A percentile compares a stretch with the other conserved stretches of the same genome.
These are phyloP conservation scores for Elysia crispata DNA, from an alignment of 2,888 invertebrate species.

Conservation along the genomic window DNA sequence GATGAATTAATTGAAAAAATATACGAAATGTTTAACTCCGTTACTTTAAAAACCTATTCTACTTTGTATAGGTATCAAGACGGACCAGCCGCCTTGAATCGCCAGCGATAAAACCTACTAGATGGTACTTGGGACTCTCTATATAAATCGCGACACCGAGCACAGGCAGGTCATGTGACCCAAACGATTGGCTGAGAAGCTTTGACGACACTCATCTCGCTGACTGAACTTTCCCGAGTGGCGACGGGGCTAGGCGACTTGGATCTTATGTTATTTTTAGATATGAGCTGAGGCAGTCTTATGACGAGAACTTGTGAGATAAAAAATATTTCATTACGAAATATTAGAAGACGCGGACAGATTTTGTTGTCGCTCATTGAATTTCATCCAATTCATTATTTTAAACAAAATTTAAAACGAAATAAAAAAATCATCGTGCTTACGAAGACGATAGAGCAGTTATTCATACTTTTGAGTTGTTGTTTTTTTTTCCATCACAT, in stretches of 20 bases:
- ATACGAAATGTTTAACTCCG: constrained; percentile 23
- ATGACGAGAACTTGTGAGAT: no score
- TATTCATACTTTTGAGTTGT: no score
- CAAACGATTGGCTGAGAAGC: constrained; percentile 47
- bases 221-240: neutral
- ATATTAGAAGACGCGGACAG: no score
- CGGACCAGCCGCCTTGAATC: constrained; percentile 68
- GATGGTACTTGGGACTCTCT: constrained; percentile 21
- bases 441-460: no score
- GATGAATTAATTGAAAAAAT: constrained; percentile 15
- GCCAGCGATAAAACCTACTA: constrained; percentile 49
- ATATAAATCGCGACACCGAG: constrained; percentile 34
- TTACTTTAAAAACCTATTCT: constrained; percentile 10
- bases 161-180: constrained; percentile 49
- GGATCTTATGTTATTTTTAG: neutral
- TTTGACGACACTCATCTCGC: constrained; percentile 18
- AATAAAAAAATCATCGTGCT: no score
- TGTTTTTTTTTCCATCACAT: no score
- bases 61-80: constrained; percentile 37
- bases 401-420: no score
- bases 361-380: no score
- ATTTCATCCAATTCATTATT: no score
- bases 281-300: neutral
- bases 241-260: neutral
- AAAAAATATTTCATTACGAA: no score